These are phyloP conservation scores for Tubiluchus corallicola DNA, from an alignment of 2,888 invertebrate species.

Conservation along the genomic window DNA sequence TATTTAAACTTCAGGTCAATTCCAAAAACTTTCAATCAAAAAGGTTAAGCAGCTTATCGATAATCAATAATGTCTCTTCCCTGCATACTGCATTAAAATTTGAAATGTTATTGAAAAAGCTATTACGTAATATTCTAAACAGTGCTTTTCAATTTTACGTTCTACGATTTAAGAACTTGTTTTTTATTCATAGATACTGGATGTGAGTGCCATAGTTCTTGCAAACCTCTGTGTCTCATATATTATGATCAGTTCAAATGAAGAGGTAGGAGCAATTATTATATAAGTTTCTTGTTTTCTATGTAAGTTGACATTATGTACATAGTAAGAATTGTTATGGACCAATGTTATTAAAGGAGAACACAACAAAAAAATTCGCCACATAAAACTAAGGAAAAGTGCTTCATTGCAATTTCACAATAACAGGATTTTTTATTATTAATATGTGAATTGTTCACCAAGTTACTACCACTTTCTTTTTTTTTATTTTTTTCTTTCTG, in stretches of 20 bases:
- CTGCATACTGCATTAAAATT: slow-evolving; percentile 8
- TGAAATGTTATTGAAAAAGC: slow-evolving; percentile 10
- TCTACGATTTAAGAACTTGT: slow-evolving; percentile 8
- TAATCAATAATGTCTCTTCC: no score
- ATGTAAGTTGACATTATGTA: background rate
- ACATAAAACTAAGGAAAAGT: background rate
- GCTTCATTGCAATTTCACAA: no score
- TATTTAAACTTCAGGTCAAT: no score
- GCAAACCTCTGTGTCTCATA: slow-evolving; percentile 97
- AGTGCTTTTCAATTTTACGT: background rate
- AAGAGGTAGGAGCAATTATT: slow-evolving; percentile 50
- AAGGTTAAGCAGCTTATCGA: no score
- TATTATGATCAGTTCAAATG: slow-evolving; percentile 96
- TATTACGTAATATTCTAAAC: slow-evolving; percentile 7
- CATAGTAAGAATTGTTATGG: background rate
- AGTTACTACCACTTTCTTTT: no score
- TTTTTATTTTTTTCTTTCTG: no score
- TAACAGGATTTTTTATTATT: no score
- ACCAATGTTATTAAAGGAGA: background rate
- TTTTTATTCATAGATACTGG: no score
- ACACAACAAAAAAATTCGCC: background rate
- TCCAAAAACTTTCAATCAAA: no score
- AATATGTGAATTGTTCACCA: no score
- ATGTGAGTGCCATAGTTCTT: slow-evolving; percentile 88
- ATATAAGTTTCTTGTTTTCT: background rate